Evolutionary conservation across 2,888 invertebrate genomes (phyloP).

Genomic region (Margaritifera margaritifera): DNA sequence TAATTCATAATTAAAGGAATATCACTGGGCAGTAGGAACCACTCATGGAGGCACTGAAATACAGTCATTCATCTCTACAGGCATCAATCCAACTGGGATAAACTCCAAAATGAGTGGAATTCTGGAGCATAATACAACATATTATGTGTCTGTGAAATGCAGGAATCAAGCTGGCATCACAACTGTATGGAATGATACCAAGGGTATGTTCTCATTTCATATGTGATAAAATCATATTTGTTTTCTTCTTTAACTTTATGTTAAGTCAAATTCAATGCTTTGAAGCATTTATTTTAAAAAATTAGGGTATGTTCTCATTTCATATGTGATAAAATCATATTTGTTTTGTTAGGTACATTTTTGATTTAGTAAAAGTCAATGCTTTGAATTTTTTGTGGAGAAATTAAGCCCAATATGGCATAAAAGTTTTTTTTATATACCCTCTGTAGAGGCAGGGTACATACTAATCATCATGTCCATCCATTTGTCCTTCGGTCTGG

Average conservation of each 20-base stretch:
- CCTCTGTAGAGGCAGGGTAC: no score
- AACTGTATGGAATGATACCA: constrained; percentile 24
- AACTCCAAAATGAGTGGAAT: constrained; percentile 38
- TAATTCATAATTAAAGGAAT: constrained; percentile 35
- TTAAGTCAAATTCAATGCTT: background rate
- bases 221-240: background rate
- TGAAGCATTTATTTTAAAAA: no score
- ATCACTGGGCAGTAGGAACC: constrained; percentile 55
- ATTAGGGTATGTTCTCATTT: constrained; percentile 14
- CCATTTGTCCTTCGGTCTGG: no score
- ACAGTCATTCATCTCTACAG: constrained; percentile 41
- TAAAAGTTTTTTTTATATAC: no score
- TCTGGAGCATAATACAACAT: constrained; percentile 39
- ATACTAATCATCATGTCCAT: no score
- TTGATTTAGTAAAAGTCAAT: background rate
- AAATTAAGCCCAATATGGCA: no score
- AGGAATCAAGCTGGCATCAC: constrained; percentile 41
- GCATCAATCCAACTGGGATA: constrained; percentile 28
- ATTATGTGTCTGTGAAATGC: constrained; percentile 41
- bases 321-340: background rate
- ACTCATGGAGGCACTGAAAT: constrained; percentile 38
- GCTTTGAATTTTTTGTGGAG: no score
- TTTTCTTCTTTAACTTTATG: background rate
- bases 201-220: constrained; percentile 18
- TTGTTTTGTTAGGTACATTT: background rate